Evolutionary conservation across 2,113 vertebrate species (phyloP), one percentile per base, ranked within the genome.

Genomic region (Ceyx melanurus): DNA sequence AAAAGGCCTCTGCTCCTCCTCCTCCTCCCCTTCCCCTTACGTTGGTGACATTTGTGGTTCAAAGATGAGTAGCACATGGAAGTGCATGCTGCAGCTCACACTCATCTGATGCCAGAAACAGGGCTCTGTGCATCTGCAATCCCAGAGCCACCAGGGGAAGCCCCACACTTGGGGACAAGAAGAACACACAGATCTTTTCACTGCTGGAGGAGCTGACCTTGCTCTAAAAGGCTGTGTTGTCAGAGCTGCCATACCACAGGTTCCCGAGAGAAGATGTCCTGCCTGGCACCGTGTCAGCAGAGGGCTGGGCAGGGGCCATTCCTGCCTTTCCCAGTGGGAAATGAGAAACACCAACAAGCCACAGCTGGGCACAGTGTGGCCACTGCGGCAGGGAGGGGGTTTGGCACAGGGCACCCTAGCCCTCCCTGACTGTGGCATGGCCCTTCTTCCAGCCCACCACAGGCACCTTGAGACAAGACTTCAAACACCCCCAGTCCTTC

Each of bases 111-210:
- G 62, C 58, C 79, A 45, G 42, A 67, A 61, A 37, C 0, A 3
- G 57, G 48, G 54, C 67, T 53, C 4, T 20, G 54, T 6, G 5
- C 20, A 26, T 4, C 50, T 40, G 70, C 42, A 5, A 13, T n/a
- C 8, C 48, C 31, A 17, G 5, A 81, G 6, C 15, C 62, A 19
- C 35, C 50, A 25, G 0, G 3, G 45, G 62, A 72, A 72, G 31
- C 19, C 17, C n/a, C 26, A 35, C 35, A 46, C 18, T 61, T 71
- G 0, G 1, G 9, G 11, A 8, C 28, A 51, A 73, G 46, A 64
- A 43, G 31, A 54, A 79, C 1, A 0, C 4, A 25, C 42, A 4
- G 40, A 35, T 22, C 40, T 10, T n/a, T 22, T 4, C 3, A 0
- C 21, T 17, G 40, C 61, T 37, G 61, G 51, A 78, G 35, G 29